Base-by-base conservation (phyloP, 2,797 vertebrate genomes). In the Lutjanus campechanus region DNA sequence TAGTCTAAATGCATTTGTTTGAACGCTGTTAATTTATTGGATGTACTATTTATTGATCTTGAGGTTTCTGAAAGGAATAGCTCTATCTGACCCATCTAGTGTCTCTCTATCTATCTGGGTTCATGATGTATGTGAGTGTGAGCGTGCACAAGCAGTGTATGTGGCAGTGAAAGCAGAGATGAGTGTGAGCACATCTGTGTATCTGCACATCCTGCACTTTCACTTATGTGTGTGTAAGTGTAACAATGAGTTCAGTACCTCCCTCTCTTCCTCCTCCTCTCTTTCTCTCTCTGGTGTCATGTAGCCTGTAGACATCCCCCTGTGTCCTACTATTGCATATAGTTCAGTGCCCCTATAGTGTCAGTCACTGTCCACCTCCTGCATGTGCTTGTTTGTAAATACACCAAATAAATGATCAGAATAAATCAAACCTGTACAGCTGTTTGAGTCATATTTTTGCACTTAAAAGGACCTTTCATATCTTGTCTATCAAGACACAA, bases 381-480 rank as follows among this genome's bases (percentile, higher is more conserved):
- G 96, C 95, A 96, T 96, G 95, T 95, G 95, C 95, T 95, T 95
- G 95, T 95, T 95, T 96, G 95, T 96, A 96, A 94, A 96, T 96
- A 96, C 94, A 95, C 91, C 76, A 90, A 96, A 96, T 96, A 96
- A 96, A 85, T 71, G 62, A 91, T 89, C 83, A 88, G 81, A 89
- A 92, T 87, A 88, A 92, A 93, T 81, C 86, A 85, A 90, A 87
- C 47, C 5, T 43, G 16, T 47, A 64, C 54, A 36, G 50, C 51
- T 70, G 25, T 79, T 64, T 69, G 47, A 77, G 19, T 84, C 43
- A 0, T 77, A 43, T 69, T 60, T 85, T 60, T 77, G 5, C 41
- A 5, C 6, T 46, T 5, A 40, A 46, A 36, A 5, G 29, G 5
- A 36, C 29, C 4, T 36, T 36, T 36, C 29, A 36, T 36, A 36